Conservation (phyloP, 2,113 vertebrate species). For the Scomber japonicus region DNA sequence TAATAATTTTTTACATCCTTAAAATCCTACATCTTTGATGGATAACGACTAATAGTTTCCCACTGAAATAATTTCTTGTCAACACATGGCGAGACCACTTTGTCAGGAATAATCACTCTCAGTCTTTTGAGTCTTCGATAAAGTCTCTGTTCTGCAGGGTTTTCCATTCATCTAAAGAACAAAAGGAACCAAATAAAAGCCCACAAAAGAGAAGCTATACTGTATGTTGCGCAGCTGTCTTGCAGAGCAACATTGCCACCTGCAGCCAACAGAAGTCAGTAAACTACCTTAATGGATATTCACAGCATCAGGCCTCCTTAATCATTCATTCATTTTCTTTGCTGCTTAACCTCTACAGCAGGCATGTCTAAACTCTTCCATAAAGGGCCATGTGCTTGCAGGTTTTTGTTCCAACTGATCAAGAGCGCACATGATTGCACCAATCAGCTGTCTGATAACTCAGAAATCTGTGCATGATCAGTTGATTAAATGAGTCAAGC, state of each 20-base stretch:
- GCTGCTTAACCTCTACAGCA: too few species aligned
- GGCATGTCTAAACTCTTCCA: too few species aligned
- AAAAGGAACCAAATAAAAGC: constrained; percentile 40
- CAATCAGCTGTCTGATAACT: too few species aligned
- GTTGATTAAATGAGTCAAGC: too few species aligned
- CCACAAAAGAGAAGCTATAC: background rate
- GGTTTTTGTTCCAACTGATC: too few species aligned
- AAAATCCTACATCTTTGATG: background rate
- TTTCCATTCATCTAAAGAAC: constrained; percentile 42
- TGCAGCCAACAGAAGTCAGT: constrained; percentile 37
- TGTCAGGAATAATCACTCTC: constrained; percentile 30
- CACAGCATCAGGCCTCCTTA: background rate
- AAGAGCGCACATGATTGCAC: too few species aligned
- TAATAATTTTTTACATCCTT: background rate
- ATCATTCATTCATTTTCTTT: background rate
- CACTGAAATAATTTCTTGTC: background rate
- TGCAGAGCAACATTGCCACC: constrained; percentile 70
- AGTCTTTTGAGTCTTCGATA: constrained; percentile 16
- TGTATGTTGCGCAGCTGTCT: background rate
- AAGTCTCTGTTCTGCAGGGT: constrained; percentile 28
- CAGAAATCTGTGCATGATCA: too few species aligned
- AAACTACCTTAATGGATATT: background rate
- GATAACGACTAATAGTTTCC: background rate
- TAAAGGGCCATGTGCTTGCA: too few species aligned
- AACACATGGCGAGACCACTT: background rate